A percentile compares a stretch with the other conserved stretches of the same genome.
Evolutionary conservation across 2,113 vertebrate genomes (phyloP).

Genomic region (Sphyrna mokarran): DNA sequence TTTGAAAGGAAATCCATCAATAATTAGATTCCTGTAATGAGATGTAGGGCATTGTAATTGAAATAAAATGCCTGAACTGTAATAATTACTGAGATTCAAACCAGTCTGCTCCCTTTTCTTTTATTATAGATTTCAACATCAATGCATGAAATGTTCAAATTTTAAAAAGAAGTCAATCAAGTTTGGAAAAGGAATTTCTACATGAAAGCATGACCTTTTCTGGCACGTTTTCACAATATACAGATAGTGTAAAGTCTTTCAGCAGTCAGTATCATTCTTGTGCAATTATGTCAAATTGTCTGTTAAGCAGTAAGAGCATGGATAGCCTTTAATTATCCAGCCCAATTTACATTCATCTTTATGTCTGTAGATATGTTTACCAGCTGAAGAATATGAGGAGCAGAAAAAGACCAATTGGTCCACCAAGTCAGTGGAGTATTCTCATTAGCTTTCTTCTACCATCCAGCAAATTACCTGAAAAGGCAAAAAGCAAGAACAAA

Average conservation of each 20-base stretch:
- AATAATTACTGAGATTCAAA: conserved; percentile 2
- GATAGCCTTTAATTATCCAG: not conserved
- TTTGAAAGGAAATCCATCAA: not conserved
- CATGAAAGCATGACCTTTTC: not conserved
- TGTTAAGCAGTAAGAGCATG: not conserved
- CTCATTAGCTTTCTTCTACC: too few species aligned
- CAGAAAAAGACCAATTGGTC: too few species aligned
- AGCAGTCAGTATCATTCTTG: not conserved
- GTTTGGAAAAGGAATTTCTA: not conserved
- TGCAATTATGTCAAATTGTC: not conserved
- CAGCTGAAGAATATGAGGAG: not conserved
- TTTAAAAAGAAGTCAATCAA: not conserved
- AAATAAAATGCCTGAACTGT: not conserved
- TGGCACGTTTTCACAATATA: not conserved
- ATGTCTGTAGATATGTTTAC: not conserved
- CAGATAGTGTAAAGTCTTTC: not conserved
- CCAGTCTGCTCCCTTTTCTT: not conserved
- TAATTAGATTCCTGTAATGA: conserved; percentile 10
- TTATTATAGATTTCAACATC: not conserved
- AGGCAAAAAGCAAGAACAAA: not conserved
- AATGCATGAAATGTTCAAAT: conserved; percentile 10
- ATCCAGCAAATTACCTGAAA: not conserved
- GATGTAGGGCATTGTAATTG: not conserved
- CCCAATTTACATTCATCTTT: not conserved
- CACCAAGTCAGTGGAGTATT: too few species aligned